These are phyloP conservation scores for Brachylomia viminalis DNA, from an alignment of 2,888 invertebrate species.

Conservation along the genomic window DNA sequence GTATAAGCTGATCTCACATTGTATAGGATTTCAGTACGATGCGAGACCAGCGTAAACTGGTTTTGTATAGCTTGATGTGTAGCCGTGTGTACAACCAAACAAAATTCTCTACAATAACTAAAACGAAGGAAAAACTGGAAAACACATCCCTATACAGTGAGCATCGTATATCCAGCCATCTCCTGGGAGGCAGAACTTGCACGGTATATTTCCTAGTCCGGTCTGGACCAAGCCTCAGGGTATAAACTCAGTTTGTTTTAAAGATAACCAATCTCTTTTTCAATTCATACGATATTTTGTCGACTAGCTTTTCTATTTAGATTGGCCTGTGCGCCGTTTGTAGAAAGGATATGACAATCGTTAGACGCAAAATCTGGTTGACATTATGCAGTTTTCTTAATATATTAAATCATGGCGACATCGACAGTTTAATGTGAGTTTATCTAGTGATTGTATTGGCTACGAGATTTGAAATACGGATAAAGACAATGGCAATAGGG, in stretches of 20 bases:
- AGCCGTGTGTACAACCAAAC: background rate
- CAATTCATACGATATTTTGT: constrained; percentile 50
- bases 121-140: constrained; percentile 58
- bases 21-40: no score
- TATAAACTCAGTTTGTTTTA: constrained; percentile 58
- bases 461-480: constrained; percentile 23
- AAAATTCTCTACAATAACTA: constrained; percentile 1
- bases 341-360: constrained; percentile 29
- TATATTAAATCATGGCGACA: constrained; percentile 46
- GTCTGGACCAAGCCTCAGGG: constrained; percentile 48
- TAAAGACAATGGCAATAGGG: constrained; percentile 24
- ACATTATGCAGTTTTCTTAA: constrained; percentile 37
- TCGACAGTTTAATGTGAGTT: constrained; percentile 35
- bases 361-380: constrained; percentile 29
- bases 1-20: no score
- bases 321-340: constrained; percentile 27
- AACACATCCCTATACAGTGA: constrained; percentile 47
- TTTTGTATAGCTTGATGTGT: no score
- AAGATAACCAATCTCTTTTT: constrained; percentile 50
- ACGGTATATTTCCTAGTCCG: constrained; percentile 61
- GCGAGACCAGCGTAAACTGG: no score
- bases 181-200: constrained; percentile 65
- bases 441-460: constrained; percentile 44
- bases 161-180: constrained; percentile 56
- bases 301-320: constrained; percentile 40